Evolutionary conservation across 1,140 invertebrate species (phyloP).

Genomic region (Acromyrmex heyeri): DNA sequence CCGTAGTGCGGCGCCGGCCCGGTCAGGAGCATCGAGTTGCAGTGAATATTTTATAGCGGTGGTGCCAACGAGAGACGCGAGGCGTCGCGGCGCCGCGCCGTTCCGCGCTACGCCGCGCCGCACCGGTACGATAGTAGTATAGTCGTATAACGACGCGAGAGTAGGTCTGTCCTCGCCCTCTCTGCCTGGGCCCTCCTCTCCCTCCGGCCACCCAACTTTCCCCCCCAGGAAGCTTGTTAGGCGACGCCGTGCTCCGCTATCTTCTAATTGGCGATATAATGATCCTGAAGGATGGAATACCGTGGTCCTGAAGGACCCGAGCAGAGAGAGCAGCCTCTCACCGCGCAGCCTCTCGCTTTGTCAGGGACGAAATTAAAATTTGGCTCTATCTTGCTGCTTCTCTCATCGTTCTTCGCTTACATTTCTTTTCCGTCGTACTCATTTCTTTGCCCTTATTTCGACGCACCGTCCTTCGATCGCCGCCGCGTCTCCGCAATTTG

Average conservation of each 20-base stretch:
- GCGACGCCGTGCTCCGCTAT: slow-evolving; percentile 84
- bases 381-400: slow-evolving; percentile 72
- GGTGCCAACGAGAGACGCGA: slow-evolving; percentile 64
- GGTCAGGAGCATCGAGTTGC: slow-evolving; percentile 66
- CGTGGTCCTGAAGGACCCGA: slow-evolving; percentile 81
- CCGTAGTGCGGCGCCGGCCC: slow-evolving; percentile 53
- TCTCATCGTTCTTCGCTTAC: neutral
- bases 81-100: slow-evolving; percentile 24
- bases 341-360: slow-evolving; percentile 77
- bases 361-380: slow-evolving; percentile 86
- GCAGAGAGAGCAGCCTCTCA: slow-evolving; percentile 78
- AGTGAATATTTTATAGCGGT: slow-evolving; percentile 62
- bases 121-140: slow-evolving; percentile 63
- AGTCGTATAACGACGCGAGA: slow-evolving; percentile 72
- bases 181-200: neutral
- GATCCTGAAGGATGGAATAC: slow-evolving; percentile 87
- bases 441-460: slow-evolving; percentile 12
- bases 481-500: neutral
- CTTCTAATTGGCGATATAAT: slow-evolving; percentile 88
- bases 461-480: neutral
- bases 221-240: slow-evolving; percentile 86
- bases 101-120: neutral
- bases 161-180: slow-evolving; percentile 77
- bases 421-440: neutral
- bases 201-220: neutral